Conservation (phyloP, 1,140 invertebrate genomes). For the Stegodyphus mimosarum region DNA sequence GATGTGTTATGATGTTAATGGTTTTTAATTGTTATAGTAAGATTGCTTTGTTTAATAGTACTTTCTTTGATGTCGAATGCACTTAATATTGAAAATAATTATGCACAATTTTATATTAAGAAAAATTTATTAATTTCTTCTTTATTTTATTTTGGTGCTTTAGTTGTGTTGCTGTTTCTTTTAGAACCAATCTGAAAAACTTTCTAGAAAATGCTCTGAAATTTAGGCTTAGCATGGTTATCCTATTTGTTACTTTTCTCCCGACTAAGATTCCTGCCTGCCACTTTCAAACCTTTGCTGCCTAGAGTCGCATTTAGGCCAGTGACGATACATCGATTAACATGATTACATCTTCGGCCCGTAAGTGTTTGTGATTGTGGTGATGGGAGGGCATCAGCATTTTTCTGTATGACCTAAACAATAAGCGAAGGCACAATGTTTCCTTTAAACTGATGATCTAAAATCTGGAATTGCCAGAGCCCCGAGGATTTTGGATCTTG, state of each 20-base stretch:
- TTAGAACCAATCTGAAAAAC: conserved; percentile 61
- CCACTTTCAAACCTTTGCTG: no score
- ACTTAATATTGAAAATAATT: not conserved
- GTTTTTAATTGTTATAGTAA: not conserved
- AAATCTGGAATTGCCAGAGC: no score
- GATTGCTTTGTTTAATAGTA: not conserved
- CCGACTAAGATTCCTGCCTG: no score
- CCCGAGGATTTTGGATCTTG: no score
- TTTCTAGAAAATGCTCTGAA: conserved; percentile 80
- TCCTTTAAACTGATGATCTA: no score
- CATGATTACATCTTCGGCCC: no score
- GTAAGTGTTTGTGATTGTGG: no score
- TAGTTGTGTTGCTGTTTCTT: not conserved
- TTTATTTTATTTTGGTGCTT: not conserved
- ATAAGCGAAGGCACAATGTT: no score
- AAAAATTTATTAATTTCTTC: not conserved
- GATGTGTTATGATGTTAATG: not conserved
- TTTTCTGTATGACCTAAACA: no score
- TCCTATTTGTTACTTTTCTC: conserved; percentile 73
- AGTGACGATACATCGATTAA: no score
- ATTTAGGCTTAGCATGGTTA: conserved; percentile 81
- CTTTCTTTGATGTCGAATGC: not conserved
- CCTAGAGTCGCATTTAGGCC: no score
- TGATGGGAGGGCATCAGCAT: no score
- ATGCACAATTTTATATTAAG: not conserved